Base-by-base conservation (phyloP, 2,888 invertebrate species). In the Morpho helenor region DNA sequence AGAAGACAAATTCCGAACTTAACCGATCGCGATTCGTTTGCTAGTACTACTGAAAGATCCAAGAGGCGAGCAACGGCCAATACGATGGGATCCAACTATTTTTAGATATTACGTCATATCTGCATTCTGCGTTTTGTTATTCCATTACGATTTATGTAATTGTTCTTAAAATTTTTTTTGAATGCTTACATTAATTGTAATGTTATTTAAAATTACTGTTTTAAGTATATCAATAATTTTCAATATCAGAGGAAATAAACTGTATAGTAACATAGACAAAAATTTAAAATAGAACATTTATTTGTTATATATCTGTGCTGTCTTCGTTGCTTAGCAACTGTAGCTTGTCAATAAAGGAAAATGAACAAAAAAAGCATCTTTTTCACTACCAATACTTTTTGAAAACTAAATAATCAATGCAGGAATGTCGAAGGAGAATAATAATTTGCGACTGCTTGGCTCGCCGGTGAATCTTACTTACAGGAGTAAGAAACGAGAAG, bases 401-500 rank as follows among this genome's bases (percentile, higher is more conserved):
- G 31, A 54, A 45, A 41, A 45, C 39, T 45, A 10, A 55, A 16
- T 49, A 31, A 48, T 56, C 45, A 56, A 57, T 60, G 50, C 62
- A 64, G 80, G 77, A 77, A 90, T 89, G 89, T 89, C 90, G 70
- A 89, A 88, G 72, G 89, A 90, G 70, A 87, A 79, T 66, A 73
- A 77, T 66, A 88, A 83, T 63, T 69, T 90, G 66, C 81, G 90
- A 65, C 77, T 90, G 56, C 73, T 86, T 45, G 90, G 90, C 62
- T 89, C 90, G 47, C 90, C 89, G 62, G 88, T 90, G 58, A 89
- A 89, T 67, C 74, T 90, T 43, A 80, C 83, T 0, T 84, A 87
- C 59, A 77, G 89, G 61, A 77, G 75, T 65, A 89, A 88, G 71
- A 89, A 83, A 66, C 87, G 83, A 61, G 87, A 87, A 68, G 88